These are phyloP conservation scores for Lampris incognitus DNA, from an alignment of 2,113 vertebrate genomes.

Conservation along the genomic window DNA sequence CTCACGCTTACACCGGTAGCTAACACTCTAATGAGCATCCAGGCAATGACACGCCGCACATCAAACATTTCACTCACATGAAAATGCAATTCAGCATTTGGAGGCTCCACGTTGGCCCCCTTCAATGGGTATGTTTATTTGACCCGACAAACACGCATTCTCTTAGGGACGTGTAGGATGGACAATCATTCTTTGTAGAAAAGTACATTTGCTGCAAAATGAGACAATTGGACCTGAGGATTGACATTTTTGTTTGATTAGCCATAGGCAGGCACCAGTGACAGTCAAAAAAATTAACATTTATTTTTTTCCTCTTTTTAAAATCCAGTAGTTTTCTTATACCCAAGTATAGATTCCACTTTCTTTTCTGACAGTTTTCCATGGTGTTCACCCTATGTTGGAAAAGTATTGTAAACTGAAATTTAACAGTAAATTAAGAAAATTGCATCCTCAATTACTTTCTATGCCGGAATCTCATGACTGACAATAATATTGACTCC, in stretches of 20 bases:
- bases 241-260: background rate
- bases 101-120: conserved; percentile 39
- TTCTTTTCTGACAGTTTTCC: too few species aligned
- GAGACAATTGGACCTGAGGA: background rate
- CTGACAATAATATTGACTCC: too few species aligned
- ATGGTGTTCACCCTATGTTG: too few species aligned
- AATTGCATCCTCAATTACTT: too few species aligned
- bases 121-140: conserved; percentile 65
- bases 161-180: conserved; percentile 12
- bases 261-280: background rate
- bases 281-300: too few species aligned
- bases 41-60: conserved; percentile 49
- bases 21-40: conserved; percentile 68
- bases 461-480: too few species aligned
- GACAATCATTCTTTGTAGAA: conserved; percentile 5
- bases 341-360: too few species aligned
- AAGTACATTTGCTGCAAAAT: conserved; percentile 16
- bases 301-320: too few species aligned
- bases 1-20: conserved; percentile 48
- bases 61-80: conserved; percentile 48
- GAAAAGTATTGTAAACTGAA: too few species aligned
- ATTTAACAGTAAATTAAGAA: too few species aligned
- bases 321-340: too few species aligned
- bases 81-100: conserved; percentile 56
- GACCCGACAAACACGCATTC: conserved; percentile 58